Evolutionary conservation across 2,113 vertebrate genomes (phyloP), one percentile per base, ranked within the genome.

Genomic region (Etia nguti): DNA sequence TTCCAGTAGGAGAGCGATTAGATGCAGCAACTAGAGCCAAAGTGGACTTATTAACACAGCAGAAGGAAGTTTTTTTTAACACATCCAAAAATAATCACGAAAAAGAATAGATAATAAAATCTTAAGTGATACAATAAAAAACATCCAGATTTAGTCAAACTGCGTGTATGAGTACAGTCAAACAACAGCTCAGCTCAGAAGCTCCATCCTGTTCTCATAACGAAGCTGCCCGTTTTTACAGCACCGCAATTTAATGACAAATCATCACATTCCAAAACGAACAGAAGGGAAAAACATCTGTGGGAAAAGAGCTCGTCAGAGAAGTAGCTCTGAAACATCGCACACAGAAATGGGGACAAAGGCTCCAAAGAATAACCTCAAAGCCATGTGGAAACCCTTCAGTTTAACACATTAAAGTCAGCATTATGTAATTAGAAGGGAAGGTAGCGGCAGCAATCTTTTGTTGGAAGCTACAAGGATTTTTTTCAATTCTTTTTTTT

Each of bases 251-350:
- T 80, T 84, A 85, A 90, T 87, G 91, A 86, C 88, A 82, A 86
- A 91, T 89, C 85, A 86, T 91, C 60, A 77, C 89, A 87, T 91
- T 90, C 81, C 90, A 22, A 11, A 34, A 54, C 16, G 70, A 86
- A 57, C 38, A 86, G 83, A 86, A 73, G 81, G 70, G 59, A 81
- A 92, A 92, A 86, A 36, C 82, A 85, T 90, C 54, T 80, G 92
- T 81, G 87, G 89, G 86, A 83, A 84, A 65, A 82, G 57, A 88
- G 75, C 65, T 73, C 0, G 34, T 79, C 60, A 85, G 41, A 88
- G 34, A 83, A 59, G 5, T 13, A 60, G n/a, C 31, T 36, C 50
- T 12, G 22, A 41, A 80, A 56, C 59, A 20, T 59, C 48, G 15
- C 80, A 82, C 60, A 54, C 36, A 57, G 87, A 20, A 79, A 59